Evolutionary conservation across 2,888 invertebrate species (phyloP).

Genomic region (Apotomis turbidana): DNA sequence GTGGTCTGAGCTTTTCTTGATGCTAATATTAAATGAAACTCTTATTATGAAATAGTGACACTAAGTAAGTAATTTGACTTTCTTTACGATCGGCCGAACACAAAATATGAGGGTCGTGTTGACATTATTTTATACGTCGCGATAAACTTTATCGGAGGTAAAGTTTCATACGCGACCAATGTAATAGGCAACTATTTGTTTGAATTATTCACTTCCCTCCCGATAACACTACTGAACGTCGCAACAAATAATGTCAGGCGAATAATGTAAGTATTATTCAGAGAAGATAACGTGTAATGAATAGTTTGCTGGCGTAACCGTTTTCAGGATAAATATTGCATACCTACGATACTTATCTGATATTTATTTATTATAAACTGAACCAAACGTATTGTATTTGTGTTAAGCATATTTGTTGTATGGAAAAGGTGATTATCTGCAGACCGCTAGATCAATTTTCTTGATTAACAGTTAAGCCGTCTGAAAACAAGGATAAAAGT

Average conservation of each 20-base stretch:
- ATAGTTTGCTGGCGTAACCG: conserved; percentile 28
- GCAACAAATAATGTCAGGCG: conserved; percentile 32
- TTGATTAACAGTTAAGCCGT: too few species aligned
- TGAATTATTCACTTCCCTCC: conserved; percentile 39
- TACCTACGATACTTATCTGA: background rate
- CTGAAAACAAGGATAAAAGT: too few species aligned
- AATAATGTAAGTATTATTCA: conserved; percentile 40
- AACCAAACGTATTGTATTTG: background rate
- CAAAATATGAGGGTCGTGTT: conserved; percentile 59
- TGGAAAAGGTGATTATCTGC: too few species aligned
- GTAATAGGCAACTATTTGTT: conserved; percentile 41
- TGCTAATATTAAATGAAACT: background rate
- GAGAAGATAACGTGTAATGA: conserved; percentile 36
- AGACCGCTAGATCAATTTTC: too few species aligned
- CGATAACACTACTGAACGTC: conserved; percentile 37
- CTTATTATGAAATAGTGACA: conserved; percentile 4
- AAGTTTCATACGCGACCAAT: conserved; percentile 49
- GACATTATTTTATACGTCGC: conserved; percentile 57
- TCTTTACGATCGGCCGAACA: conserved; percentile 57
- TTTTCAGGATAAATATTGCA: conserved; percentile 23
- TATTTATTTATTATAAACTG: background rate
- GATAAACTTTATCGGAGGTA: conserved; percentile 56
- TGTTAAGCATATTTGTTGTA: too few species aligned
- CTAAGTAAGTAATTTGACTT: conserved; percentile 52
- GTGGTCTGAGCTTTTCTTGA: too few species aligned